Conservation (phyloP, 2,113 vertebrate genomes). For the Callopanchax toddi region DNA sequence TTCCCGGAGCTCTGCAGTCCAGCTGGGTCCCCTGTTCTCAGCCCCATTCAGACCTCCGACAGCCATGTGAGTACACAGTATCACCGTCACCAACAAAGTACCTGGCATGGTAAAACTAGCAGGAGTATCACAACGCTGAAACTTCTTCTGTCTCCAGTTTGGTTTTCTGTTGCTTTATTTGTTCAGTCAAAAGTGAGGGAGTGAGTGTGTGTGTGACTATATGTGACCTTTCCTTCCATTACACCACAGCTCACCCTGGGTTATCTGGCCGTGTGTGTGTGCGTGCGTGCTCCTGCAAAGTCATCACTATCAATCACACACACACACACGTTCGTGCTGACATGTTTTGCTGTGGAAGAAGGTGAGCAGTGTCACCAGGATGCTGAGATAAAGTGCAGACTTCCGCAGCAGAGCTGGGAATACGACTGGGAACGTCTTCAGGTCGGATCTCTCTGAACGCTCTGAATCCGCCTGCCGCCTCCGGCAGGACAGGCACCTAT, state of each 20-base stretch:
- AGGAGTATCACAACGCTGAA: background rate
- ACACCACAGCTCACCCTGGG: constrained; percentile 60
- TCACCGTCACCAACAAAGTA: accelerated
- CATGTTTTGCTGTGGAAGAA: constrained; percentile 60
- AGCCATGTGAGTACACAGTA: constrained; percentile 83
- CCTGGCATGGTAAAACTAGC: background rate
- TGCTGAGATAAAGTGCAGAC: constrained; percentile 60
- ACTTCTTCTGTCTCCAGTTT: background rate
- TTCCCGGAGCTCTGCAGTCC: constrained; percentile 95
- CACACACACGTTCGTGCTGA: constrained; percentile 18
- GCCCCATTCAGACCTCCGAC: constrained; percentile 80
- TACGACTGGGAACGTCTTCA: constrained; percentile 65
- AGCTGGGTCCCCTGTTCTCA: constrained; percentile 85
- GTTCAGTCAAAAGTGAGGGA: constrained; percentile 5
- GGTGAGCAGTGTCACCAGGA: constrained; percentile 64
- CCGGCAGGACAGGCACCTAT: constrained; percentile 51
- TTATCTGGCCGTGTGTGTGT: constrained; percentile 51
- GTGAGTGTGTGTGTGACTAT: constrained; percentile 45
- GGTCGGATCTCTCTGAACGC: constrained; percentile 60
- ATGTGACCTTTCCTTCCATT: constrained; percentile 49
- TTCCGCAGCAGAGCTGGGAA: constrained; percentile 57
- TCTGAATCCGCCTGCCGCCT: constrained; percentile 43
- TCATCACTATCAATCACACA: constrained; percentile 50
- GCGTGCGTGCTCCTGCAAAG: constrained; percentile 38
- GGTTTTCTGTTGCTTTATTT: constrained; percentile 1